phyloP scores from a whole-genome alignment of 2,797 vertebrate genomes.

The Orientallactaga sibirica region DNA sequence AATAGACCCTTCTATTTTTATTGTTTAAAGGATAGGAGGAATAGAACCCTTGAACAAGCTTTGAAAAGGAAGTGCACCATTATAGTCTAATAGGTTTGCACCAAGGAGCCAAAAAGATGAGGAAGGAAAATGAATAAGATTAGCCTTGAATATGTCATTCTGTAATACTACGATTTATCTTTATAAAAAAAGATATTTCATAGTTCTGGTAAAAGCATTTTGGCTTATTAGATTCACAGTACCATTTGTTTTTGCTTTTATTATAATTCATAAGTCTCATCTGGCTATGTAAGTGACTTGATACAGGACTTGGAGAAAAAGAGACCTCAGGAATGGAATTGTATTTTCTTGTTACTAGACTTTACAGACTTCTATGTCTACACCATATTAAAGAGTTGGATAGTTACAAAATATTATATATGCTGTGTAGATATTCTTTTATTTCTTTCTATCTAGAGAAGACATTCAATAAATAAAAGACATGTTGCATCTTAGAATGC shows the following conservation, averaged over 20 bases:
- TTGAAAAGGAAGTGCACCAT: not conserved
- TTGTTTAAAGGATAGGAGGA: not conserved
- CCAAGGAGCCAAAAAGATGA: not conserved
- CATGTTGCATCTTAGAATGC: not conserved
- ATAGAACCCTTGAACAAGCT: not conserved
- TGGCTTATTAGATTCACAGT: slow-evolving; percentile 54
- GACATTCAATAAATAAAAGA: slow-evolving; percentile 54
- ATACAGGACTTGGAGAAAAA: slow-evolving; percentile 14
- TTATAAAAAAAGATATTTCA: slow-evolving; percentile 64
- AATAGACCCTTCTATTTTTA: not conserved
- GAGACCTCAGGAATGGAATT: not conserved
- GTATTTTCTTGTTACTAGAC: not conserved
- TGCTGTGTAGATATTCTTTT: slow-evolving; percentile 51
- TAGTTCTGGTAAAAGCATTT: slow-evolving; percentile 70
- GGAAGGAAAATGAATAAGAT: not conserved
- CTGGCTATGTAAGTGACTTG: slow-evolving; percentile 2
- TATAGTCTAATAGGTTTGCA: not conserved
- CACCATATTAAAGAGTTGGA: not conserved
- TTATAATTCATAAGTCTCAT: slow-evolving; percentile 66
- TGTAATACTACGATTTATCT: slow-evolving; percentile 40
- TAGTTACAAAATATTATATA: not conserved
- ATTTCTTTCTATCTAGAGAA: slow-evolving; percentile 63
- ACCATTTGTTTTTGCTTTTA: slow-evolving; percentile 65
- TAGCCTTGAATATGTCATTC: slow-evolving; percentile 43
- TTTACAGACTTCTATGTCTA: not conserved